Conservation (phyloP, 2,888 invertebrate genomes). For the Odontothrips loti region DNA sequence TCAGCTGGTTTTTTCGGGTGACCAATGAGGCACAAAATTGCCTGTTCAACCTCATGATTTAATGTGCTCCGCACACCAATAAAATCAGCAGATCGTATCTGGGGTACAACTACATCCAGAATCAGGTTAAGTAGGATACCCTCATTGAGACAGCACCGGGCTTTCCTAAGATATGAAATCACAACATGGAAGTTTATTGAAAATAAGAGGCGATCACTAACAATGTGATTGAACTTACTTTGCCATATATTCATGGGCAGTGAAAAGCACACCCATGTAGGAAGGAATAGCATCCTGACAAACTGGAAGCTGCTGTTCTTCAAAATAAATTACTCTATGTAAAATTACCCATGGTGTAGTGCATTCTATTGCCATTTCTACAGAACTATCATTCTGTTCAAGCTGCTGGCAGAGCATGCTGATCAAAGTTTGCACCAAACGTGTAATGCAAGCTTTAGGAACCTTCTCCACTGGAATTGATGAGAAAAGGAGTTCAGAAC, state of each 20-base stretch:
- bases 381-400: conserved; percentile 59
- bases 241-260: conserved; percentile 80
- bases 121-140: conserved; percentile 75
- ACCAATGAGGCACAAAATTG: conserved; percentile 78
- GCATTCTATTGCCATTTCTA: conserved; percentile 63
- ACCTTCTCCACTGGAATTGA: conserved; percentile 47
- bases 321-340: conserved; percentile 69
- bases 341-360: conserved; percentile 79
- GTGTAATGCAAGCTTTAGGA: conserved; percentile 56
- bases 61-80: conserved; percentile 63
- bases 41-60: conserved; percentile 77
- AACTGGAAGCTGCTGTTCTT: conserved; percentile 37
- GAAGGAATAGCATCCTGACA: conserved; percentile 50
- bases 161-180: conserved; percentile 50
- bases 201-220: background rate
- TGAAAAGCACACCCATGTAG: conserved; percentile 71
- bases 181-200: conserved; percentile 23
- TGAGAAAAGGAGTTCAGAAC: conserved; percentile 27
- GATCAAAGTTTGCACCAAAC: conserved; percentile 69
- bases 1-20: conserved; percentile 64
- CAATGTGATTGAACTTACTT: conserved; percentile 44
- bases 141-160: conserved; percentile 74
- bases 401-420: conserved; percentile 73
- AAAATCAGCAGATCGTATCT: conserved; percentile 61
- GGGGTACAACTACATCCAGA: conserved; percentile 67